These are phyloP conservation scores for Xyliphius kryptos DNA, from an alignment of 2,113 vertebrate species.

Conservation along the genomic window DNA sequence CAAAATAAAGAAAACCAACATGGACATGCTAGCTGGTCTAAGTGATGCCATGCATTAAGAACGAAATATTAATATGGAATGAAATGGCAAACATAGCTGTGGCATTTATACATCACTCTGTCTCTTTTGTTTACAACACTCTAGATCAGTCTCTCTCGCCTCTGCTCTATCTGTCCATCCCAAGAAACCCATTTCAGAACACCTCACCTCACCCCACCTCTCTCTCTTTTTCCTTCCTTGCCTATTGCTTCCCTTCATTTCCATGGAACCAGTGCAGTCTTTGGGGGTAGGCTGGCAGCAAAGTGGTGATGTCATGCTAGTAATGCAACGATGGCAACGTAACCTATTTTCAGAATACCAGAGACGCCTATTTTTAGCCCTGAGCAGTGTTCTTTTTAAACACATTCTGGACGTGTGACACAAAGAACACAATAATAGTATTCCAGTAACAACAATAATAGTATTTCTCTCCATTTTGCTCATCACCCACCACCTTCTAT, in stretches of 20 bases:
- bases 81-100: no score
- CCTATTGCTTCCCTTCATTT: conserved; percentile 21
- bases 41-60: no score
- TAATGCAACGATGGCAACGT: conserved; percentile 69
- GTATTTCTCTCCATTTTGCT: conserved; percentile 19
- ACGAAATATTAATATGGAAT: no score
- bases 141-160: neutral
- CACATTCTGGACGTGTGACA: conserved; percentile 53
- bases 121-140: conserved; percentile 31
- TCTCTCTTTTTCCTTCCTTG: neutral
- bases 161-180: conserved; percentile 24
- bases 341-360: conserved; percentile 77
- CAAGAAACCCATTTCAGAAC: no score
- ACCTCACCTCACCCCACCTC: neutral
- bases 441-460: no score
- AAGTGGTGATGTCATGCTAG: conserved; percentile 70
- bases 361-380: conserved; percentile 68
- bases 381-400: conserved; percentile 58
- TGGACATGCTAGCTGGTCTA: no score
- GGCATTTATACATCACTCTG: no score
- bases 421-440: conserved; percentile 46
- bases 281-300: conserved; percentile 60
- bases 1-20: no score
- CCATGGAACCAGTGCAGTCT: conserved; percentile 51
- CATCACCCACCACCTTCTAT: conserved; percentile 29